Evolutionary conservation across 2,888 invertebrate species (phyloP).

Genomic region (Frankliniella intonsa): DNA sequence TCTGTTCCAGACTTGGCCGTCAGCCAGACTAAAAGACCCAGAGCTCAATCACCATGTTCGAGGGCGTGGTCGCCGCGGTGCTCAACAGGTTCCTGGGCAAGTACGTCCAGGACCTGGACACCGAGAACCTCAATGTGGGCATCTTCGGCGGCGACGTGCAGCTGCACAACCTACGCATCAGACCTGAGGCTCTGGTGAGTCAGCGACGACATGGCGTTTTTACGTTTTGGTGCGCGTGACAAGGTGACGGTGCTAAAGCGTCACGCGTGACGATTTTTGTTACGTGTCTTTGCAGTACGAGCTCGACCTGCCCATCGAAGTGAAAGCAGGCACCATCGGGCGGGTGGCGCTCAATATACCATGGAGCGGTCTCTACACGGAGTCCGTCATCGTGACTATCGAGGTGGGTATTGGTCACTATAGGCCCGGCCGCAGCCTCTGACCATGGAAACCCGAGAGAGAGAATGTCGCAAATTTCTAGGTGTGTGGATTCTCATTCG

Average conservation of each 20-base stretch:
- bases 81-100: conserved; percentile 75
- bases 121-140: conserved; percentile 76
- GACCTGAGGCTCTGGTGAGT: conserved; percentile 76
- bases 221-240: conserved; percentile 3
- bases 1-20: too few species aligned
- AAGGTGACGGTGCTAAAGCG: conserved; percentile 26
- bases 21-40: too few species aligned
- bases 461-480: too few species aligned
- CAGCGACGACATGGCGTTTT: background rate
- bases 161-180: conserved; percentile 69
- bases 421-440: too few species aligned
- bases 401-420: conserved; percentile 49
- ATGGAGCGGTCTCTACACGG: conserved; percentile 70
- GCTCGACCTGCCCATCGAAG: conserved; percentile 73
- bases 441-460: too few species aligned
- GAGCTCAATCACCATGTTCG: conserved; percentile 56
- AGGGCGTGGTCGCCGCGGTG: conserved; percentile 72
- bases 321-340: conserved; percentile 74
- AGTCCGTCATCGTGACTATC: conserved; percentile 66
- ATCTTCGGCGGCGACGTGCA: conserved; percentile 77
- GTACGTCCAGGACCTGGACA: conserved; percentile 76
- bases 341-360: conserved; percentile 70
- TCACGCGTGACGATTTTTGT: background rate
- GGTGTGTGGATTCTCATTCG: too few species aligned
- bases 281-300: conserved; percentile 60